Evolutionary conservation across 2,113 vertebrate genomes (phyloP), one percentile per base, ranked within the genome.

Genomic region (Syngnathus typhle): DNA sequence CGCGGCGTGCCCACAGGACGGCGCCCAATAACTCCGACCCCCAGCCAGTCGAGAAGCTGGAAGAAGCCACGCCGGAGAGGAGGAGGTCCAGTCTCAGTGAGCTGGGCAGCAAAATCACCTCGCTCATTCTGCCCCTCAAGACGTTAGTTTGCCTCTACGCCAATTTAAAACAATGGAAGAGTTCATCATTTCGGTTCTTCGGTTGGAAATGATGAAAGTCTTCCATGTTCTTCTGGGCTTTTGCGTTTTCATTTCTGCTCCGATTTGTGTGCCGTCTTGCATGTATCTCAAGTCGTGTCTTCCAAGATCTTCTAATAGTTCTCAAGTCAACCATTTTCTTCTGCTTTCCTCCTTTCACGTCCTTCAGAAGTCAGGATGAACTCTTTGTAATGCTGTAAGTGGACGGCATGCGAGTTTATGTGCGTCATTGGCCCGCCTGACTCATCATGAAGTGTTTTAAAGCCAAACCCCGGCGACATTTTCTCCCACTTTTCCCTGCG

Each of bases 21-120:
- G 73, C 88, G 77, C 78, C 58, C 73, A 60, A 74, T 81, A 82
- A 76, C 69, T 44, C 68, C 0, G 92, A 93, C 69, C 56, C 72
- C 61, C 82, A 59, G 58, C 81, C 49, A 0, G 81, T 90, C 39
- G 88, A 84, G 66, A 88, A 94, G 76, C 88, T 82, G 37, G 81
- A 81, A 51, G 82, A 86, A 44, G 72, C 80, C 16, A 78, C 63
- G 73, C 63, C 70, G 32, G 88, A 84, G 73, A 84, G 85, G 78
- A 92, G 91, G 82, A 93, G 90, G 83, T 76, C 83, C 82, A 94
- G 93, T 62, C 51, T 93, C 69, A 90, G 90, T 80, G 94, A 95
- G 79, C 94, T 92, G 83, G 92, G 89, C 77, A 92, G 61, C 77
- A 82, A 65, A 85, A 75, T 92, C 75, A 85, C 85, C 70, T 88